Evolutionary conservation across 2,113 vertebrate species (phyloP).

Genomic region (Macroglossus sobrinus): DNA sequence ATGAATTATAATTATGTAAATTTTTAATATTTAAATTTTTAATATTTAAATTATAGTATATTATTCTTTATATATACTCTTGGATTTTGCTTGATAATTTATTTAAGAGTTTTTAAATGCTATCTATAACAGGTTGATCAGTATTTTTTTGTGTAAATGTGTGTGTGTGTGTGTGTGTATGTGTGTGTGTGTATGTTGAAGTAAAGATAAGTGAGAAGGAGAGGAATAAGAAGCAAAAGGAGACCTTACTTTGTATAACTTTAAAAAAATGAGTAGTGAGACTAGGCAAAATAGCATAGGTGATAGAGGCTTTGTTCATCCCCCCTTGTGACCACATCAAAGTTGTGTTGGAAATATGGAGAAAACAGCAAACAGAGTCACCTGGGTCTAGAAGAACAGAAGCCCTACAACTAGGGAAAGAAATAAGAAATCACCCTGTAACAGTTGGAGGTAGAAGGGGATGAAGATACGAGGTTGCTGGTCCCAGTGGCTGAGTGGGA

Average conservation of each 20-base stretch:
- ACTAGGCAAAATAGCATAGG: too few relatives aligned
- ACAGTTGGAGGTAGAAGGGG: too few relatives aligned
- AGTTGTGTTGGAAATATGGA: too few relatives aligned
- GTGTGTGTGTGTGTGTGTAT: not conserved
- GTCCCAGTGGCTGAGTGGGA: too few relatives aligned
- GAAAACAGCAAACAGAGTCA: too few relatives aligned
- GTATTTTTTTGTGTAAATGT: not conserved
- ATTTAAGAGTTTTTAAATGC: not conserved
- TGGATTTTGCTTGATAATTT: not conserved
- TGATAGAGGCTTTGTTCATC: too few relatives aligned
- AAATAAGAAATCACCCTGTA: too few relatives aligned
- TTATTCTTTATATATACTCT: not conserved
- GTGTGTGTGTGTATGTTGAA: not conserved
- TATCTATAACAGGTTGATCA: not conserved
- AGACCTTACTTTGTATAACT: not conserved
- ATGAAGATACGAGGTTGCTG: too few relatives aligned
- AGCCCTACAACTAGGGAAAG: too few relatives aligned
- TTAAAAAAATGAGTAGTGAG: not conserved
- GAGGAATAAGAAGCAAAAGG: not conserved
- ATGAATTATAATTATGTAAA: not conserved
- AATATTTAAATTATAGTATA: constrained; percentile 21
- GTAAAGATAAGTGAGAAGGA: not conserved
- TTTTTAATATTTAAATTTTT: constrained; percentile 40
- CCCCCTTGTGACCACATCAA: too few relatives aligned
- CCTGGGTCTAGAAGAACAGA: too few relatives aligned